Percentiles rank a stretch among this genome's conserved stretches.
These are phyloP conservation scores for Artemia sinica DNA, from an alignment of 2,888 invertebrate genomes.

Conservation along the genomic window DNA sequence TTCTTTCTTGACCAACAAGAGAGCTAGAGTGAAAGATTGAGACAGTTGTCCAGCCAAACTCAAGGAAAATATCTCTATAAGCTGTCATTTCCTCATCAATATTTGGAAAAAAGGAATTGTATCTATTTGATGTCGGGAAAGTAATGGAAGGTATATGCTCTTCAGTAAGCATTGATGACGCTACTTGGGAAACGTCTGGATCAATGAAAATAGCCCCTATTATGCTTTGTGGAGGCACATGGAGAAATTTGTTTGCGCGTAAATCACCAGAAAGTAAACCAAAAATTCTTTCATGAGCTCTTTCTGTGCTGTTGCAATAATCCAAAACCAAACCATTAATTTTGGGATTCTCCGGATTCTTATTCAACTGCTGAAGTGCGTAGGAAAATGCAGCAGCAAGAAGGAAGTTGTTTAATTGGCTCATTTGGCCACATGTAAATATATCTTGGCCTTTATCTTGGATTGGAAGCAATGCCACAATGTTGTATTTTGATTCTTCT, in stretches of 20 bases:
- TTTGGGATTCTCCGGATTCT: neutral
- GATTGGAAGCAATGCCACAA: conserved; percentile 1
- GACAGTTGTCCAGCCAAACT: neutral
- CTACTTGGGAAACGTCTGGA: neutral
- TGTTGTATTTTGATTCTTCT: neutral
- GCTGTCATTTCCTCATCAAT: conserved; percentile 1
- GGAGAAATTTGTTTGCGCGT: neutral
- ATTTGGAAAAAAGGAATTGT: neutral
- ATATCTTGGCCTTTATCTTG: conserved; percentile 5
- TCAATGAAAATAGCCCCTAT: neutral
- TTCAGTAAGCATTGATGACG: neutral
- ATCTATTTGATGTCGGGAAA: neutral
- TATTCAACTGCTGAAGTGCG: neutral
- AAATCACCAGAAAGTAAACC: conserved; percentile 1
- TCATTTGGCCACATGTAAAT: neutral
- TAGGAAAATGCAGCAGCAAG: neutral
- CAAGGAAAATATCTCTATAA: conserved; percentile 8
- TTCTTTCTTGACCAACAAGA: neutral
- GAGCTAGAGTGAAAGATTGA: conserved; percentile 2
- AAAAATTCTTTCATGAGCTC: neutral
- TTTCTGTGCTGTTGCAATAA: neutral
- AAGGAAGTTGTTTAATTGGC: neutral
- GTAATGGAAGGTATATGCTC: neutral
- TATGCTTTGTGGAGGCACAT: neutral
- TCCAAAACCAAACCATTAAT: neutral